phyloP scores from a whole-genome alignment of 2,113 vertebrate species.

The Egretta garzetta region DNA sequence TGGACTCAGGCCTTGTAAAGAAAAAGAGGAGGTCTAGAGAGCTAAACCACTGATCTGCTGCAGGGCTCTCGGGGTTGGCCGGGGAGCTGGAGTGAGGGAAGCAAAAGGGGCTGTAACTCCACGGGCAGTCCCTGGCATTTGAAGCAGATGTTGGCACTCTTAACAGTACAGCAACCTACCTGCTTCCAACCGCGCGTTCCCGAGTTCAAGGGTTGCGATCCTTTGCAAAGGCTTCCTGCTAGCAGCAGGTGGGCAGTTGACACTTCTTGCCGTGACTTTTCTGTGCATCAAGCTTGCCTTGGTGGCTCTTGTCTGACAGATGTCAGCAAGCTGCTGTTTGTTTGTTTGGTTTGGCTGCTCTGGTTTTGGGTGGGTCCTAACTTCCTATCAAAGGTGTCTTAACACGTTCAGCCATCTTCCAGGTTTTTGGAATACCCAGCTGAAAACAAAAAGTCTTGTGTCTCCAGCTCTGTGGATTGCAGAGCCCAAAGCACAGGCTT shows the following conservation, averaged over 20 bases:
- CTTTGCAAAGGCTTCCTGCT: not conserved
- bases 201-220: not conserved
- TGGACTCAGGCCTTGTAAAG: not conserved
- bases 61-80: not conserved
- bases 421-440: slow-evolving; percentile 45
- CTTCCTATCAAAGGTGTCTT: slow-evolving; percentile 46
- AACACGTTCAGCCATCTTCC: slow-evolving; percentile 61
- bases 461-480: slow-evolving; percentile 20
- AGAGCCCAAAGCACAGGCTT: slow-evolving; percentile 24
- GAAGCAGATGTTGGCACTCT: not conserved
- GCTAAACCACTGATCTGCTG: not conserved
- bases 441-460: slow-evolving; percentile 59
- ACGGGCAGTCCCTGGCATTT: accelerated
- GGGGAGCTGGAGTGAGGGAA: not conserved
- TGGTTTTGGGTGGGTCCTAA: slow-evolving; percentile 2
- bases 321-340: slow-evolving; percentile 6
- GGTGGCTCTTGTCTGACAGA: slow-evolving; percentile 15
- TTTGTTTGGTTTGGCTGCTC: slow-evolving; percentile 50
- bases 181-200: accelerated
- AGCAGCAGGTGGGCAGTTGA: not conserved
- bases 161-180: not conserved
- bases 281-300: not conserved
- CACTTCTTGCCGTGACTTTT: accelerated
- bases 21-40: not conserved
- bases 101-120: not conserved